Conservation (phyloP, 2,113 vertebrate species). For the Trogon melanurus region DNA sequence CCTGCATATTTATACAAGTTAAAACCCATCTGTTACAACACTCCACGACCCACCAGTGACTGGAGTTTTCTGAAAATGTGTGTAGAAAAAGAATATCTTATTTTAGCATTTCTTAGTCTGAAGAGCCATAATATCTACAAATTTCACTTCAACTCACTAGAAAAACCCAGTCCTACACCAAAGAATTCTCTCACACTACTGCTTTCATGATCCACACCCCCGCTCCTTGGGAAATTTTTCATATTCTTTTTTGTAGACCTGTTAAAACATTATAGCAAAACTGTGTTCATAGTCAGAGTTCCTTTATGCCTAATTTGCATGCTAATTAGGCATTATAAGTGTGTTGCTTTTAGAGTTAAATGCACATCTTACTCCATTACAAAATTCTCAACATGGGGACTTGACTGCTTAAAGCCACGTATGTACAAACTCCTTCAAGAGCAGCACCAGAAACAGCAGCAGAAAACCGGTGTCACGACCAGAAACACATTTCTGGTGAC, state of each 20-base stretch:
- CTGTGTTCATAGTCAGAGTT: not conserved
- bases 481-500: not conserved
- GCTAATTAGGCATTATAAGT: not conserved
- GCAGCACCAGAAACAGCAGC: not conserved
- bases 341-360: not conserved
- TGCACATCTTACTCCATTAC: not conserved
- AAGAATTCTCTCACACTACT: not conserved
- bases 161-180: not conserved
- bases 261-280: not conserved
- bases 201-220: not conserved
- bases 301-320: not conserved
- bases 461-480: not conserved
- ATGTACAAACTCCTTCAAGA: not conserved
- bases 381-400: not conserved
- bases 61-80: not conserved
- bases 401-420: not conserved
- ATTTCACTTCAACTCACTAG: not conserved
- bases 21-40: constrained; percentile 36
- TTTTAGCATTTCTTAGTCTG: not conserved
- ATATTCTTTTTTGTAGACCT: not conserved
- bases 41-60: not conserved
- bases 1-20: constrained; percentile 1
- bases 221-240: not conserved
- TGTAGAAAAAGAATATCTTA: not conserved
- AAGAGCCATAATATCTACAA: not conserved